phyloP scores from a whole-genome alignment of 2,113 vertebrate species.

The Atherinomorus stipes region DNA sequence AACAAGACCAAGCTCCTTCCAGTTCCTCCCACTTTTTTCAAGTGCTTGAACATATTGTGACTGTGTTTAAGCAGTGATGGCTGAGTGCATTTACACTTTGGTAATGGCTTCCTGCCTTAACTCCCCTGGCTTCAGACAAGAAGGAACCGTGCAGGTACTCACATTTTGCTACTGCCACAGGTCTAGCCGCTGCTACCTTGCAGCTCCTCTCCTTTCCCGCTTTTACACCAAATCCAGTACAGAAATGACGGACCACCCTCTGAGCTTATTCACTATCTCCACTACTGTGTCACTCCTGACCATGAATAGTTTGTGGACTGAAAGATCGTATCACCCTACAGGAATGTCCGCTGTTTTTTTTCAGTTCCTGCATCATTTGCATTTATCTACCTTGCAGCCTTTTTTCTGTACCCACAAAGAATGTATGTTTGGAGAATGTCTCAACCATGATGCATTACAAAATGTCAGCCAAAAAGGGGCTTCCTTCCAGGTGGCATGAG shows the following conservation, averaged over 20 bases:
- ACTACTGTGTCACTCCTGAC: conserved; percentile 48
- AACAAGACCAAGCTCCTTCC: conserved; percentile 22
- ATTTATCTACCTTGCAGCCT: conserved; percentile 74
- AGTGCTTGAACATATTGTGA: conserved; percentile 59
- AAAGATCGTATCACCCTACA: conserved; percentile 70
- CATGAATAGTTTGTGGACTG: conserved; percentile 58
- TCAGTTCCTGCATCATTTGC: conserved; percentile 70
- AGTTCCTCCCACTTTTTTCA: conserved; percentile 24
- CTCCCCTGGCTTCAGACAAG: conserved; percentile 64
- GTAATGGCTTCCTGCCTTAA: conserved; percentile 81
- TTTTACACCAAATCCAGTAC: conserved; percentile 1
- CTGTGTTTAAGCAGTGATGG: conserved; percentile 71
- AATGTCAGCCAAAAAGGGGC: conserved; percentile 56
- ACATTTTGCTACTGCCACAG: conserved; percentile 38
- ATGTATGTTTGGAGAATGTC: conserved; percentile 55
- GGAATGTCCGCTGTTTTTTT: conserved; percentile 75
- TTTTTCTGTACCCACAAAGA: conserved; percentile 46
- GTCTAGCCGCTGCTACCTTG: conserved; percentile 26
- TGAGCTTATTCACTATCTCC: conserved; percentile 57
- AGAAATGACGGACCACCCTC: conserved; percentile 67
- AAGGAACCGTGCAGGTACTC: conserved; percentile 37
- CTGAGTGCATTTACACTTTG: conserved; percentile 78
- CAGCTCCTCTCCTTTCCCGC: conserved; percentile 5
- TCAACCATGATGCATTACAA: conserved; percentile 46
- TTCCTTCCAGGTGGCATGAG: conserved; percentile 33